Base-by-base conservation (phyloP, 2,113 vertebrate species). In the Ahaetulla prasina region DNA sequence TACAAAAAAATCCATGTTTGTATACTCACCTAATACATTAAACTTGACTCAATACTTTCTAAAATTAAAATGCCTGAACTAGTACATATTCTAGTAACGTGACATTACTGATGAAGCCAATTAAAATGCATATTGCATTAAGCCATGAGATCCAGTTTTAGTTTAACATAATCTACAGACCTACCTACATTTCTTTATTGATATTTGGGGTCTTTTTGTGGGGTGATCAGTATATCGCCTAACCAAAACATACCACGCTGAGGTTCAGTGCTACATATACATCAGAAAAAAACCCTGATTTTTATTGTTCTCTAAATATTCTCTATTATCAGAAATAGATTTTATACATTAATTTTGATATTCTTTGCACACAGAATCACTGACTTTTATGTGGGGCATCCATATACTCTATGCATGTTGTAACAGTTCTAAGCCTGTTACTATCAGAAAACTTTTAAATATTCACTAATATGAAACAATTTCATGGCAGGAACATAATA, bases 381-480 rank as follows among this genome's bases (percentile, higher is more conserved):
- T 80, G 20, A 80, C 8, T 80, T 80, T 80, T 80, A 39, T 22
- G 39, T 30, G 6, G 12, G 2, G n/a, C 54, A 10, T 10, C 45
- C 53, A 54, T 54, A 2, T 27, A 57, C 20, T 20, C 14, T 88
- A 89, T 74, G 86, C 7, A 80, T 2, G 35, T 22, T 87, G 30
- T 68, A 92, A 63, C 88, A 80, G 16, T 53, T 74, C 49, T 87
- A 30, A 54, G 53, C 35, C n/a, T 90, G 6, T 92, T 4, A 45
- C 35, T 89, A 47, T 93, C 54, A 96, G 43, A 68, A 43, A 18
- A 87, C 10, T 12, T 45, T 85, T 85, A 52, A 52, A 88, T 23
- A 90, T 93, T 27, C 5, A 3, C 25, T 35, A 95, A 22, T n/a
- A 91, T 91, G 88, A 91, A 60, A 0, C 52, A 52, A 22, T 94